Conservation (phyloP, 2,113 vertebrate species). For the Numenius arquata region DNA sequence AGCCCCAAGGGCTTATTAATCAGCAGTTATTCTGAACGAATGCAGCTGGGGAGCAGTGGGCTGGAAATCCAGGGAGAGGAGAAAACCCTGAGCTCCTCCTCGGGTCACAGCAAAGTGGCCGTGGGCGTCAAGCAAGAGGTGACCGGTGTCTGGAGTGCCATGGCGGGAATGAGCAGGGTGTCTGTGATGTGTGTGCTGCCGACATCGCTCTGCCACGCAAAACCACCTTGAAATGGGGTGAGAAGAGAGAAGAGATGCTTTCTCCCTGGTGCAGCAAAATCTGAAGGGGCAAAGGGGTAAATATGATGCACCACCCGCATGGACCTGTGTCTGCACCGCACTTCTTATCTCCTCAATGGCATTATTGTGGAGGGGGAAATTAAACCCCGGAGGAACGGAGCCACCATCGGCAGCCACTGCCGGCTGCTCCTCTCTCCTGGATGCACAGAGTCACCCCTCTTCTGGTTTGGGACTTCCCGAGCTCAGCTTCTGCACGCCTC, state of each 20-base stretch:
- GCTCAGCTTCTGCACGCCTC: background rate
- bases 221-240: background rate
- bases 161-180: background rate
- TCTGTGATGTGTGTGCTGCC: background rate
- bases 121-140: background rate
- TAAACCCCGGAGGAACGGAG: background rate
- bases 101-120: background rate
- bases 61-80: accelerated
- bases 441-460: background rate
- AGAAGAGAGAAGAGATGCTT: background rate
- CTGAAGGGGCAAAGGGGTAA: background rate
- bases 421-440: background rate
- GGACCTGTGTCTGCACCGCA: accelerated
- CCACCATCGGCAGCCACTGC: background rate
- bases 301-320: background rate
- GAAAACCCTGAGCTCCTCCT: background rate
- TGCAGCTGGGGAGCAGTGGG: accelerated
- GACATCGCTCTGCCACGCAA: background rate
- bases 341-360: accelerated
- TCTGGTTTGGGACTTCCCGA: background rate
- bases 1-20: accelerated
- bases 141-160: accelerated
- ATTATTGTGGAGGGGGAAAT: background rate
- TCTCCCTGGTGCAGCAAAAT: background rate
- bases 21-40: background rate